Evolutionary conservation across 2,888 invertebrate genomes (phyloP).

Genomic region (Leucoma salicis): DNA sequence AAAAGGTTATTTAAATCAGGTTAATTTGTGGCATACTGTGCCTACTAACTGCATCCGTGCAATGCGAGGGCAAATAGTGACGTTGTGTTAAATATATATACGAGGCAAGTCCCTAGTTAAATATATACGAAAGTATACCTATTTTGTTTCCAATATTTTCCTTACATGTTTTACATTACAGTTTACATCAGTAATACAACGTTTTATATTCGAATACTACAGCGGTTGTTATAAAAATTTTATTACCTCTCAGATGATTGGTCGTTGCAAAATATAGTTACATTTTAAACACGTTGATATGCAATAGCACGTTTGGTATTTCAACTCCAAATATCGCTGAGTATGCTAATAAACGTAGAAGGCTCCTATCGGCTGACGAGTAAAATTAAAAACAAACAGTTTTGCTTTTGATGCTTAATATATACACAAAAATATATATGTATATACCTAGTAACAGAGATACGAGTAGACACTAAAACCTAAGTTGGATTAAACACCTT

Average conservation of each 20-base stretch:
- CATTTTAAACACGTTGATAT: constrained; percentile 47
- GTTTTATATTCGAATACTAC: constrained; percentile 16
- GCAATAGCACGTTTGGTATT: constrained; percentile 53
- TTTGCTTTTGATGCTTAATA: constrained; percentile 15
- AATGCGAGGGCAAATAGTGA: too few species aligned
- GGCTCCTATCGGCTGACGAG: constrained; percentile 27
- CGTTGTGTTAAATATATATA: too few species aligned
- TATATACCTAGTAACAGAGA: too few species aligned
- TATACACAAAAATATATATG: too few species aligned
- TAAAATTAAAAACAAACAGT: constrained; percentile 53
- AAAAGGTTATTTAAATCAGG: too few species aligned
- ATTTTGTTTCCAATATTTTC: constrained; percentile 8
- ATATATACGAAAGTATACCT: too few species aligned
- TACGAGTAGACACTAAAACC: too few species aligned
- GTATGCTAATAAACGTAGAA: constrained; percentile 23
- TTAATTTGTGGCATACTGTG: too few species aligned
- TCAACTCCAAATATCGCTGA: constrained; percentile 43
- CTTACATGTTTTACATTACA: constrained; percentile 13
- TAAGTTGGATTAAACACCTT: too few species aligned
- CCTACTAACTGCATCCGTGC: too few species aligned
- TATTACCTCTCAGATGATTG: constrained; percentile 56
- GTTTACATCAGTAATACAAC: constrained; percentile 16
- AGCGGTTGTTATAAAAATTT: constrained; percentile 38
- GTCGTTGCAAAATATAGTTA: constrained; percentile 43
- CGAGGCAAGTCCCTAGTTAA: too few species aligned